A percentile compares a stretch with the other conserved stretches of the same genome.
phyloP scores from a whole-genome alignment of 2,888 invertebrate species.

The Drosophila merina region DNA sequence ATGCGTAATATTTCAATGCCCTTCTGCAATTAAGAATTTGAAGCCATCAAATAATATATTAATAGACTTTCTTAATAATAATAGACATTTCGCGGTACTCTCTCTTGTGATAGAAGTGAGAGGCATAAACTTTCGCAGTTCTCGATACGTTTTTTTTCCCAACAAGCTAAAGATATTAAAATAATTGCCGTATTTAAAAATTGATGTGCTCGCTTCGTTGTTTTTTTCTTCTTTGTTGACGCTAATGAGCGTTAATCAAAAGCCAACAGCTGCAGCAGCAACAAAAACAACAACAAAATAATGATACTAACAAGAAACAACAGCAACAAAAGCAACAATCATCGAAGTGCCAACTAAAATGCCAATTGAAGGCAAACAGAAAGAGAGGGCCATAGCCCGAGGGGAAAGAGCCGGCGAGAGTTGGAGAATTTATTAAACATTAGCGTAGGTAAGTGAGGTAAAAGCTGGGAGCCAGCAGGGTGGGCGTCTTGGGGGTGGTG shows the following conservation, averaged over 20 bases:
- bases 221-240: conserved; percentile 3
- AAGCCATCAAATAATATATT: conserved; percentile 47
- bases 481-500: neutral
- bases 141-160: conserved; percentile 22
- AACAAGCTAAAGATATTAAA: conserved; percentile 57
- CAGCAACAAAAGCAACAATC: conserved; percentile 2
- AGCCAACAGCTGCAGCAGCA: conserved; percentile 42
- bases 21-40: conserved; percentile 8
- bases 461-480: neutral
- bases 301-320: conserved; percentile 47
- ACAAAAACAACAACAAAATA: conserved; percentile 42
- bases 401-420: neutral
- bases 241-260: conserved; percentile 65
- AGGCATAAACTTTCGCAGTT: neutral
- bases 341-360: conserved; percentile 37
- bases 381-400: conserved; percentile 5
- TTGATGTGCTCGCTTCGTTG: conserved; percentile 12
- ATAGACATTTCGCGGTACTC: neutral
- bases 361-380: conserved; percentile 50
- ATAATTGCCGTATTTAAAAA: conserved; percentile 65
- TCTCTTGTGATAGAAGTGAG: neutral
- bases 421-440: conserved; percentile 67
- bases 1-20: conserved; percentile 54
- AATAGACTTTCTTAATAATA: conserved; percentile 53
- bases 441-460: conserved; percentile 70